Base-by-base conservation (phyloP, 2,888 invertebrate species). In the Metacarcinus magister region DNA sequence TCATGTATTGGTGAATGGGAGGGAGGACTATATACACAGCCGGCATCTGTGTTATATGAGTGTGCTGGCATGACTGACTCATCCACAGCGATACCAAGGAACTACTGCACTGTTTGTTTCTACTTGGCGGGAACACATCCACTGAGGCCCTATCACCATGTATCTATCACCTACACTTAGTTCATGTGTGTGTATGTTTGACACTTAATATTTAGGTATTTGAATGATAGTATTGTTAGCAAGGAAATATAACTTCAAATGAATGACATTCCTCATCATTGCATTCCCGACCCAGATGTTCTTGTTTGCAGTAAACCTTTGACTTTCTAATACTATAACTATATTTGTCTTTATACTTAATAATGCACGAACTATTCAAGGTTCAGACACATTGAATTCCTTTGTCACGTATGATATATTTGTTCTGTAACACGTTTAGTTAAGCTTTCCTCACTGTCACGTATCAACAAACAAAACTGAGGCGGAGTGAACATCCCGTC, bases 51-150 rank as follows among this genome's bases (percentile, higher is more conserved):
- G 54, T 43, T 16, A 32, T 16, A 32, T 16, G 60, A 90, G 39
- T 60, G 39, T 75, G 90, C 94, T 94, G 94, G 94, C 94, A 94
- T 90, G 60, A 90, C 94, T 94, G 90, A 94, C 60, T 94, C 90
- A 94, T 60, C 43, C 75, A n/a, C 75, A 89, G 75, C 94, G 87
- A 90, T 94, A 90, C 94, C 91, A 90, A 90, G 94, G 94, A 90
- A 60, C 90, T 23, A 94, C 54, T 44, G n/a, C 32, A 16, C 87
- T 10, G 87, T 39, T n/a, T 93, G 67, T 28, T 93, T 82, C 93
- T 44, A 44, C 13, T n/a, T 46, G 54, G 23, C 32, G n/a, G 28
- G 75, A 48, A 92, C 28, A 16, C 39, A 10, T 4, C 60, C 23
- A 60, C 60, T 4, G 23, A 60, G 60, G 60, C 19, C 0, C 23